phyloP scores from a whole-genome alignment of 2,113 vertebrate genomes.

The Aix galericulata region DNA sequence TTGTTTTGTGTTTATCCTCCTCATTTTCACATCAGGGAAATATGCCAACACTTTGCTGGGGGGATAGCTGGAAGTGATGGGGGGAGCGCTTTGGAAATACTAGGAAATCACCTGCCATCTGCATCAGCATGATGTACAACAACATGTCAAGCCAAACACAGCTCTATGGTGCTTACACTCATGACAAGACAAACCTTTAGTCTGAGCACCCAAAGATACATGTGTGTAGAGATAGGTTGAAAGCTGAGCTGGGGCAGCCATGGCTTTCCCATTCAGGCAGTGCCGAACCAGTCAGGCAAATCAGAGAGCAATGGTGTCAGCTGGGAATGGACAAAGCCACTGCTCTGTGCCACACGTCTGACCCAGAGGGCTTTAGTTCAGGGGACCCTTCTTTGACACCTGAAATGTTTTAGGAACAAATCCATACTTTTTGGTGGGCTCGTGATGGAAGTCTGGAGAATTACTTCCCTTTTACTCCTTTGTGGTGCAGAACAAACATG shows the following conservation, averaged over 20 bases:
- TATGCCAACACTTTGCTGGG: not conserved
- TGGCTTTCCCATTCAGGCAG: not conserved
- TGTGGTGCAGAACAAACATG: not conserved
- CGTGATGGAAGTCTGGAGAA: not conserved
- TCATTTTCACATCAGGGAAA: not conserved
- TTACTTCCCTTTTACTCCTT: not conserved
- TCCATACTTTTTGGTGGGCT: not conserved
- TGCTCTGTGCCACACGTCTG: no score
- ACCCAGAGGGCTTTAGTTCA: not conserved
- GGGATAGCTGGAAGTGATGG: not conserved
- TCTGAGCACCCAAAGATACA: fast-evolving
- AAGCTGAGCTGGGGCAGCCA: no score
- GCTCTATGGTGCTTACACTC: not conserved
- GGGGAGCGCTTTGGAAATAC: not conserved
- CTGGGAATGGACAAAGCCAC: not conserved
- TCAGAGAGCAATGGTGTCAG: fast-evolving
- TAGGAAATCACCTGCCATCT: not conserved
- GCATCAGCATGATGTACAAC: not conserved
- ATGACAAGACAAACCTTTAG: not conserved
- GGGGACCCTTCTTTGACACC: not conserved
- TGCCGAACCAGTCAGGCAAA: fast-evolving
- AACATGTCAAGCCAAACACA: not conserved
- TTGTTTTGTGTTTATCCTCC: not conserved
- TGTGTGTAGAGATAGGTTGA: no score
- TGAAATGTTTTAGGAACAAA: not conserved